Evolutionary conservation across 2,797 vertebrate species (phyloP), one percentile per base, ranked within the genome.

Genomic region (Myotis pilosus): DNA sequence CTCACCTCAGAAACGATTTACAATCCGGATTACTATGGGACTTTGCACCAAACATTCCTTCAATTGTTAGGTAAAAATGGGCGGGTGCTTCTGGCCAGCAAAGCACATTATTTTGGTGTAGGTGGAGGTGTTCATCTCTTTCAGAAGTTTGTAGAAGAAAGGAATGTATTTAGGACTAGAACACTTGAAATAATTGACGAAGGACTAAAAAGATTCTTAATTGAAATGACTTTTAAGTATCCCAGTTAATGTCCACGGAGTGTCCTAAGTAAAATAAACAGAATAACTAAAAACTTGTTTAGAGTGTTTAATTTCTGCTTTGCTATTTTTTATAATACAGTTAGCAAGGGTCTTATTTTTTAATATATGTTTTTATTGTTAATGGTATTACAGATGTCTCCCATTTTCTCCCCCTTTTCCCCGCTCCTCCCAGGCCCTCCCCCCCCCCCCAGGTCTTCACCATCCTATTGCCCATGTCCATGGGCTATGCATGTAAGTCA

Each of bases 1-100:
- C 98, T 99, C 71, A 99, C 99, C 5, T 99, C 99, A 66, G 99
- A 99, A 98, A 99, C 99, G 0, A 99, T 99, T 97, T 99, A 99
- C 96, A 99, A 99, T 96, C 98, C 99, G 0, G 97, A 98, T 13
- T 99, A 99, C 97, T 99, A 99, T 74, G 85, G 97, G 6, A 95
- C 98, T 57, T 98, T 99, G 87, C 99, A 99, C 2, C 96, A 99
- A 19, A 98, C 98, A 0, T 98, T 99, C 84, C 97, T 98, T 84
- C 97, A 96, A 64, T 98, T 99, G 87, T 97, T 99, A 87, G 97
- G 97, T 44, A 97, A 97, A 53, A 97, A 98, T 0, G 99, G 99
- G 12, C 69, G 53, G 4, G 98, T 99, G 82, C 99, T 99, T 97
- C 97, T 99, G 71, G 99, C 99, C 96, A 99, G 99, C 97, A 99